Percentiles rank a stretch among this genome's conserved stretches.
Conservation (phyloP, 2,797 vertebrate species). For the Heteromormyrus szaboi region DNA sequence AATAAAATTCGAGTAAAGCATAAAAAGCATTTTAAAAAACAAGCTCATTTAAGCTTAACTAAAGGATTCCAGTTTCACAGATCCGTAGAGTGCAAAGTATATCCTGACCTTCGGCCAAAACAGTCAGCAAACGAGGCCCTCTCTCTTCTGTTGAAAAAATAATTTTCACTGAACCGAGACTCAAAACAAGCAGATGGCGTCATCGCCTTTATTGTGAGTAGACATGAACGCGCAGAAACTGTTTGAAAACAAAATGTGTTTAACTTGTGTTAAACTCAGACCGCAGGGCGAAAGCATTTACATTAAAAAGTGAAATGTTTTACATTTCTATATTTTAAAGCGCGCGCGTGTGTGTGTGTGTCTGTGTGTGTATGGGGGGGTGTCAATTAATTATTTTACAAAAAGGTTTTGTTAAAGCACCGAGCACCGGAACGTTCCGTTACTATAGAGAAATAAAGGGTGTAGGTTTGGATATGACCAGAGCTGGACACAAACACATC, state of each 20-base stretch:
- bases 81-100: background rate
- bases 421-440: too few relatives aligned
- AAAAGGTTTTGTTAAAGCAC: background rate
- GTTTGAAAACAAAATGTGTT: background rate
- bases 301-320: background rate
- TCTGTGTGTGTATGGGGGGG: too few relatives aligned
- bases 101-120: slow-evolving; percentile 29
- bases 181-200: slow-evolving; percentile 58
- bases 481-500: background rate
- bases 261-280: background rate
- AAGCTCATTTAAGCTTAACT: background rate
- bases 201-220: slow-evolving; percentile 53
- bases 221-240: slow-evolving; percentile 43
- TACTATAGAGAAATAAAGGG: too few relatives aligned
- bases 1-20: background rate
- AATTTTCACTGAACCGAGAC: slow-evolving; percentile 52
- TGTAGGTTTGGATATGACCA: too few relatives aligned
- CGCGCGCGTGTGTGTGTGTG: too few relatives aligned
- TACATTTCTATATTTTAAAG: background rate
- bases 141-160: slow-evolving; percentile 58
- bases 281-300: background rate
- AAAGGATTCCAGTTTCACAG: background rate
- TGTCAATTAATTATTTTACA: background rate
- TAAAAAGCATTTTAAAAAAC: background rate
- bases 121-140: slow-evolving; percentile 27